Percentiles rank a stretch among this genome's conserved stretches.
Evolutionary conservation across 2,113 vertebrate species (phyloP).

Genomic region (Lamprologus tigripictilis): DNA sequence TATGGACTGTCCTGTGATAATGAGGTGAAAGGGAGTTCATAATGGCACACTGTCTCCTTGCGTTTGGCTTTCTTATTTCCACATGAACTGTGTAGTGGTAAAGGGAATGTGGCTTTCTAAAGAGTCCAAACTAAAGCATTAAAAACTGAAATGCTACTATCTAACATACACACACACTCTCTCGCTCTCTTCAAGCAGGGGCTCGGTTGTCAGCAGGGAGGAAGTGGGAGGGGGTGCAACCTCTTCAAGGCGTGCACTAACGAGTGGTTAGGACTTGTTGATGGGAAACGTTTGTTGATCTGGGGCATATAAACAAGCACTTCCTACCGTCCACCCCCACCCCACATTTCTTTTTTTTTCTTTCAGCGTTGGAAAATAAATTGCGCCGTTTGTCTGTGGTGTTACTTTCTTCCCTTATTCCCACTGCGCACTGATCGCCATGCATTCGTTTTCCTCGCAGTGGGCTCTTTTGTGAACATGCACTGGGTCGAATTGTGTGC

Average conservation of each 20-base stretch:
- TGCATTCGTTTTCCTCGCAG: neutral
- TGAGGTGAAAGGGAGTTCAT: neutral
- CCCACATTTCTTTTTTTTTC: neutral
- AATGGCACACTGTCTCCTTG: neutral
- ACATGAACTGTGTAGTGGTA: neutral
- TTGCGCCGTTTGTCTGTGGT: neutral
- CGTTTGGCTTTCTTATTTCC: neutral
- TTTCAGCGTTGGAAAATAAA: conserved; percentile 11
- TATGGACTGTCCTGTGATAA: neutral
- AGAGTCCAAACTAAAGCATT: neutral
- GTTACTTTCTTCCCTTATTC: neutral
- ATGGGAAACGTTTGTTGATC: conserved; percentile 52
- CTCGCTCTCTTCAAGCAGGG: neutral
- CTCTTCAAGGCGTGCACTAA: conserved; percentile 11
- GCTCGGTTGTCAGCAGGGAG: conserved; percentile 23
- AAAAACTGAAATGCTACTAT: neutral
- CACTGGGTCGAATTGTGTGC: neutral
- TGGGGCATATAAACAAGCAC: neutral
- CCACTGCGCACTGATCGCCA: conserved; percentile 2
- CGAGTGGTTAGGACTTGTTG: conserved; percentile 69
- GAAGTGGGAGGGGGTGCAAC: conserved; percentile 10
- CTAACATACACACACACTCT: neutral
- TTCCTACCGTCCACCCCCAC: neutral
- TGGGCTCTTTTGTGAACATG: neutral
- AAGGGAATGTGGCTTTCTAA: neutral